A percentile compares a stretch with the other conserved stretches of the same genome.
Evolutionary conservation across 2,113 vertebrate genomes (phyloP).

Genomic region (Polypterus senegalus): DNA sequence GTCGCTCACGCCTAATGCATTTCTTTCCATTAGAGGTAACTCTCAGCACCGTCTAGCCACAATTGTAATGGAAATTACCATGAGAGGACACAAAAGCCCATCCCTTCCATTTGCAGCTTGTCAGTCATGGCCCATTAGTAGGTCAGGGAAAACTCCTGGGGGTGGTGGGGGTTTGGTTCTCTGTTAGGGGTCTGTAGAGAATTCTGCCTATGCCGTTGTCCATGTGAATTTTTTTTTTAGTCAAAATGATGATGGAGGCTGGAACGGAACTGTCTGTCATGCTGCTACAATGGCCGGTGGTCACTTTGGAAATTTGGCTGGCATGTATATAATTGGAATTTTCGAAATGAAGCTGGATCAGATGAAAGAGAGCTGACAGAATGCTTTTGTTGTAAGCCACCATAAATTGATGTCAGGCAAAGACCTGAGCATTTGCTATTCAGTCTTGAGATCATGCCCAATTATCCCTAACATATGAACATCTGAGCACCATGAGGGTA

Average conservation of each 20-base stretch:
- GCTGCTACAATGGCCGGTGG: too few relatives aligned
- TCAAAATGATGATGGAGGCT: not conserved
- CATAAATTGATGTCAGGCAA: too few relatives aligned
- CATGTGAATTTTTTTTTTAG: not conserved
- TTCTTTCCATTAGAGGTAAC: not conserved
- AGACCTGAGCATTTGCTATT: too few relatives aligned
- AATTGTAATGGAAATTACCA: constrained; percentile 2
- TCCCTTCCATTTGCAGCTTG: constrained; percentile 3
- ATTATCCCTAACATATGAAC: too few relatives aligned
- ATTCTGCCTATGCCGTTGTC: not conserved
- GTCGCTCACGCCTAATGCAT: not conserved
- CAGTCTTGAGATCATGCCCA: too few relatives aligned
- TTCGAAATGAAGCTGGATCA: too few relatives aligned
- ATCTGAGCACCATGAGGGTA: too few relatives aligned
- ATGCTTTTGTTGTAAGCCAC: too few relatives aligned
- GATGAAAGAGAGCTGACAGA: too few relatives aligned
- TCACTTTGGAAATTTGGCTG: too few relatives aligned
- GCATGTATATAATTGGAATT: too few relatives aligned
- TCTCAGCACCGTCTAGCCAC: not conserved
- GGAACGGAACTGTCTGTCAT: not conserved
- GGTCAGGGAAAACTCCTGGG: not conserved
- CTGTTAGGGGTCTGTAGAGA: not conserved
- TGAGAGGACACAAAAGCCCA: constrained; percentile 2
- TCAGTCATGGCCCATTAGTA: constrained; percentile 1
- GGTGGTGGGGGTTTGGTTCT: not conserved